These are phyloP conservation scores for Parnassius mnemosyne DNA, from an alignment of 2,888 invertebrate species.

Conservation along the genomic window DNA sequence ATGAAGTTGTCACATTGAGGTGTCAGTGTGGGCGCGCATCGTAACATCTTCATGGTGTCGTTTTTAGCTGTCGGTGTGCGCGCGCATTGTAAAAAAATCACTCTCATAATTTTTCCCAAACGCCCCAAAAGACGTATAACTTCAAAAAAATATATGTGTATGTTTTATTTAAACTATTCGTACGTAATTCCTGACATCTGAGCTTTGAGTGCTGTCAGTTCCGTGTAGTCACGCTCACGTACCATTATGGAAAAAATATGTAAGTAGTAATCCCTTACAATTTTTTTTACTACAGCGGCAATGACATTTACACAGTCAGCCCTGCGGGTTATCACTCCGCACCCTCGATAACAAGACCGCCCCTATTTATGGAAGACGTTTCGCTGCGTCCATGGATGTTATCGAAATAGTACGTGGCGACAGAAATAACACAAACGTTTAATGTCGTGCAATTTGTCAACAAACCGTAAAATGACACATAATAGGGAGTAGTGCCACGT, in stretches of 20 bases:
- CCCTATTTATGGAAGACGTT: constrained; percentile 36
- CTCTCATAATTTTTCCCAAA: too few species aligned
- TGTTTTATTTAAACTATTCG: too few species aligned
- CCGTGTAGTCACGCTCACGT: neutral
- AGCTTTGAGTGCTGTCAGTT: neutral
- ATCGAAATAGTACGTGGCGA: constrained; percentile 35
- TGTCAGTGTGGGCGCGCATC: too few species aligned
- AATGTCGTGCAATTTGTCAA: constrained; percentile 1
- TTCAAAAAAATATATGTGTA: too few species aligned
- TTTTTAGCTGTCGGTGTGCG: too few species aligned
- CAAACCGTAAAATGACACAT: neutral
- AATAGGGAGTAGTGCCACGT: too few species aligned
- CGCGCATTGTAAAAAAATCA: too few species aligned
- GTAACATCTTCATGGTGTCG: too few species aligned
- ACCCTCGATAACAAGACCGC: constrained; percentile 54
- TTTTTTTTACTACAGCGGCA: constrained; percentile 20
- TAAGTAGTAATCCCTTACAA: neutral
- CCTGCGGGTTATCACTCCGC: constrained; percentile 52
- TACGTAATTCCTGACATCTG: too few species aligned
- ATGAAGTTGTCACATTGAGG: too few species aligned
- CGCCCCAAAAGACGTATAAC: too few species aligned
- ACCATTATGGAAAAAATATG: neutral
- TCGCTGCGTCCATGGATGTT: constrained; percentile 30
- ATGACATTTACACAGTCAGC: constrained; percentile 35
- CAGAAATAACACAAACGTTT: constrained; percentile 35